Conservation (phyloP, 1,140 invertebrate species). For the Microvelia longipes region DNA sequence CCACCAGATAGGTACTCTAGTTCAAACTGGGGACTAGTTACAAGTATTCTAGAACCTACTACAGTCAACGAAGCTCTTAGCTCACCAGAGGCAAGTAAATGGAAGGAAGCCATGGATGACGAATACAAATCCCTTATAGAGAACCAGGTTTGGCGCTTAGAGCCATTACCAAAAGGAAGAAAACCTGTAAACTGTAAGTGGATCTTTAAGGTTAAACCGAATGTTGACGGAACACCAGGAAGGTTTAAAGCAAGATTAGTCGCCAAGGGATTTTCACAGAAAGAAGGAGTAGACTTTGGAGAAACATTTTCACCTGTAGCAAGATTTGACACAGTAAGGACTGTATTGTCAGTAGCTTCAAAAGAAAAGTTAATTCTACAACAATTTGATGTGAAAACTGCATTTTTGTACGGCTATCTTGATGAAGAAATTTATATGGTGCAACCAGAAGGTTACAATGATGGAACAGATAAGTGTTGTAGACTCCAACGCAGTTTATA, state of each 20-base stretch:
- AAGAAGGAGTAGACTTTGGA: not conserved
- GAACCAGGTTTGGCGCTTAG: not conserved
- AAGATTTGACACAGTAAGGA: not conserved
- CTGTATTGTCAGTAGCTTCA: not conserved
- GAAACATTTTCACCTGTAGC: not conserved
- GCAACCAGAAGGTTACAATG: slow-evolving; percentile 24
- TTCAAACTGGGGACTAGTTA: not conserved
- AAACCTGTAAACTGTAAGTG: not conserved
- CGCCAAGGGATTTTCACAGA: not conserved
- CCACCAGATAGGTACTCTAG: not conserved
- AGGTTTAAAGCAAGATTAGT: not conserved
- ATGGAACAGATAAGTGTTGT: slow-evolving; percentile 19
- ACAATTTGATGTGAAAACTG: slow-evolving; percentile 13
- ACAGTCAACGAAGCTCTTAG: not conserved
- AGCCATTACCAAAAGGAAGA: not conserved
- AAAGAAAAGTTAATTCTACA: not conserved
- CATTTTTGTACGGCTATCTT: slow-evolving; percentile 12
- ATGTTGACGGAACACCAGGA: not conserved
- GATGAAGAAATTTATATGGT: slow-evolving; percentile 28
- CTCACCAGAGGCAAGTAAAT: not conserved
- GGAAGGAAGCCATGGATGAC: not conserved
- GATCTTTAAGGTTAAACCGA: not conserved
- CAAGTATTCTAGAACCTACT: not conserved
- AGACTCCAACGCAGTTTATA: slow-evolving; percentile 26
- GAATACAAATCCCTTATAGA: not conserved